Evolutionary conservation across 2,888 invertebrate species (phyloP), one percentile per base, ranked within the genome.

Genomic region (Dasypolia templi): DNA sequence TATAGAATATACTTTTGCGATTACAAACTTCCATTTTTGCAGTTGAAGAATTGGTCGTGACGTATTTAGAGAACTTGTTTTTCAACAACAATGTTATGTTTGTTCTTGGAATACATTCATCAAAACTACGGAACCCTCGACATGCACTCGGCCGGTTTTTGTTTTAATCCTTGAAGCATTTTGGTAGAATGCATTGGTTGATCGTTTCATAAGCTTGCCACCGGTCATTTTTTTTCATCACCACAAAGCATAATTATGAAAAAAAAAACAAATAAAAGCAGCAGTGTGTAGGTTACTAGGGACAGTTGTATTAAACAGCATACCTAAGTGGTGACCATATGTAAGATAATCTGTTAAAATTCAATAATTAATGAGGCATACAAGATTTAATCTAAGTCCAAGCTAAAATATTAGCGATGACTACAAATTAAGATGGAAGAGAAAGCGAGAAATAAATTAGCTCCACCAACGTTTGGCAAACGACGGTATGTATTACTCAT

Each of bases 401-500:
- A 59, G 32, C 46, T 62, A 49, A 59, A 69, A 46, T 65, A 63
- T 72, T 32, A 61, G 79, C 72, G n/a, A 65, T 78, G 29, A 56
- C 56, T 55, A 56, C 67, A 58, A 58, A 77, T 62, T 56, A 53
- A 61, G 35, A 76, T 67, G 67, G 70, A 76, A 35, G 55, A 53
- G 42, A 69, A 66, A 71, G 58, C 70, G 63, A 58, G 76, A 79
- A 86, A 84, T 61, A 69, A 75, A 78, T 80, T 56, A 56, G 72
- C 66, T 83, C 69, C 75, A 84, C 72, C 66, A 79, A 72, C 67
- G 55, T 84, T 84, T 85, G 86, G 86, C 85, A 85, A 86, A 86
- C 77, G 77, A 53, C 46, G 29, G 70, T 29, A 79, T 86, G 70
- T 29, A 79, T 86, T 86, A 86, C 79, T 77, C 87, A 84, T 75